Evolutionary conservation across 2,113 vertebrate genomes (phyloP).

Genomic region (Nymphicus hollandicus): DNA sequence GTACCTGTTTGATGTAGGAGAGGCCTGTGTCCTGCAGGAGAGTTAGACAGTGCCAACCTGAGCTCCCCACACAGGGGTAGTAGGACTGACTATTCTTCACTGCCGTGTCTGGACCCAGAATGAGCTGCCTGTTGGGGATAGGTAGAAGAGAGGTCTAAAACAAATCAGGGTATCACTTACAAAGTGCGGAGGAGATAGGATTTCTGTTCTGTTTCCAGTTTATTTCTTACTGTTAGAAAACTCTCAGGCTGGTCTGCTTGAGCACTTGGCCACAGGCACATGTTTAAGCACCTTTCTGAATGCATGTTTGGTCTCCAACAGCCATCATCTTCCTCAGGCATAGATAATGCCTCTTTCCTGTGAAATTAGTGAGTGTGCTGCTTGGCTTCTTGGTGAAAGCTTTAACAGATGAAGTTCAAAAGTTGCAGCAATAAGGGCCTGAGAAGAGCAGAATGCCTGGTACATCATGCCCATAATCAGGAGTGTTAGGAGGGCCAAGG

Average conservation of each 20-base stretch:
- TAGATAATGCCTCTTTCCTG: not conserved
- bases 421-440: not conserved
- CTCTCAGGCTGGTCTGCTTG: not conserved
- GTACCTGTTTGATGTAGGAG: not conserved
- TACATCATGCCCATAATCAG: fast-evolving
- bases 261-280: not conserved
- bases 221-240: not conserved
- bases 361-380: not conserved
- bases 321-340: not conserved
- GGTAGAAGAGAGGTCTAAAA: not conserved
- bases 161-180: not conserved
- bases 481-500: not conserved
- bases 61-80: not conserved
- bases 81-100: not conserved
- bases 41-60: not conserved
- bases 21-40: not conserved
- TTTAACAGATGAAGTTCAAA: not conserved
- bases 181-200: not conserved
- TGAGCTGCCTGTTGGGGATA: not conserved
- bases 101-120: not conserved
- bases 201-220: not conserved
- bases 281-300: not conserved
- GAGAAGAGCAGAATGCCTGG: not conserved
- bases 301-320: not conserved
- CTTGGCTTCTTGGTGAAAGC: not conserved